Evolutionary conservation across 2,113 vertebrate species (phyloP).

Genomic region (Hippolais icterina): DNA sequence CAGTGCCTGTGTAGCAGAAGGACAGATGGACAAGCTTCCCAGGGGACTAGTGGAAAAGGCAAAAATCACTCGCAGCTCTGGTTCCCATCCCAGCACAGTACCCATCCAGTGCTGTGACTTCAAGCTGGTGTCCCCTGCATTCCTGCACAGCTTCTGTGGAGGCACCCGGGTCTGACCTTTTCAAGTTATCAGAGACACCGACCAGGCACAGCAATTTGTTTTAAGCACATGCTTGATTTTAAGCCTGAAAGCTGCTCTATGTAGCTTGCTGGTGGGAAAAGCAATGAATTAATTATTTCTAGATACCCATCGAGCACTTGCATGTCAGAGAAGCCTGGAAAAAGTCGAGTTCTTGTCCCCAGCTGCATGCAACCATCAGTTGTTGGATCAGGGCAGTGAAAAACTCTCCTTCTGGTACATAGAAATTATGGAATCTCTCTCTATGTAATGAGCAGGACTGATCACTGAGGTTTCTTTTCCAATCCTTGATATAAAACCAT

Average conservation of each 20-base stretch:
- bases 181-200: background rate
- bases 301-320: background rate
- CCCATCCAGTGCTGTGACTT: background rate
- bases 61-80: background rate
- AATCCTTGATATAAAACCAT: background rate
- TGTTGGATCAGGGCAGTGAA: accelerated
- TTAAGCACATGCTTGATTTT: background rate
- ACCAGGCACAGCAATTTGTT: background rate
- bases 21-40: background rate
- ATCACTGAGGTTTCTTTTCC: background rate
- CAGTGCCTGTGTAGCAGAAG: background rate
- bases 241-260: background rate
- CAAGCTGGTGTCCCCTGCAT: background rate
- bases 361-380: background rate
- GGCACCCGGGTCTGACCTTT: background rate
- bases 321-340: background rate
- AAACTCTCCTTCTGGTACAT: background rate
- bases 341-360: background rate
- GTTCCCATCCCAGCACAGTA: background rate
- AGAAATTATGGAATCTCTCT: background rate
- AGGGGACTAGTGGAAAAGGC: background rate
- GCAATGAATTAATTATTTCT: background rate
- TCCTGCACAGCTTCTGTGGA: background rate
- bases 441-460: background rate
- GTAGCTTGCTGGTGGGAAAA: background rate